Evolutionary conservation across 1,140 invertebrate genomes (phyloP).

Genomic region (Trichoplusia ni): DNA sequence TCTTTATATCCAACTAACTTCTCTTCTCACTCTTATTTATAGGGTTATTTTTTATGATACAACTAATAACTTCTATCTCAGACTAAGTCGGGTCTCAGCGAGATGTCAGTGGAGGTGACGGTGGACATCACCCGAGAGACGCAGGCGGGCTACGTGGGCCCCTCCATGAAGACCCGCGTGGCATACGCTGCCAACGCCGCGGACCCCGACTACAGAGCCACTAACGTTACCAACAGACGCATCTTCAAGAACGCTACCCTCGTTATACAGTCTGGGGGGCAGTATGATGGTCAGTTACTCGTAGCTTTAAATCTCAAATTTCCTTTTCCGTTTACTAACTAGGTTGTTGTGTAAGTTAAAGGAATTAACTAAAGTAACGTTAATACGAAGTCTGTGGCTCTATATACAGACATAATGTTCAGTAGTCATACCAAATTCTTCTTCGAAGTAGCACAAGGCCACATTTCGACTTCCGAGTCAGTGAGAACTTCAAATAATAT

Average conservation of each 20-base stretch:
- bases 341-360: no score
- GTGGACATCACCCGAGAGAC: slow-evolving; percentile 86
- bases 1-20: no score
- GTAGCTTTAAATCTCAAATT: no score
- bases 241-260: slow-evolving; percentile 87
- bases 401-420: no score
- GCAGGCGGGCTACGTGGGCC: slow-evolving; percentile 86
- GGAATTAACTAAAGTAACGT: no score
- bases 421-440: no score
- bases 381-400: no score
- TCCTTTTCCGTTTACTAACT: background rate
- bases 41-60: slow-evolving; percentile 1
- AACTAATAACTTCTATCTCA: no score
- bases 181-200: slow-evolving; percentile 94
- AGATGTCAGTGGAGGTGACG: slow-evolving; percentile 85
- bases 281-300: slow-evolving; percentile 83
- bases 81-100: slow-evolving; percentile 83
- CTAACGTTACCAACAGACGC: slow-evolving; percentile 86
- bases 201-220: slow-evolving; percentile 94
- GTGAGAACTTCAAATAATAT: background rate
- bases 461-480: no score
- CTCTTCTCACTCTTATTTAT: no score
- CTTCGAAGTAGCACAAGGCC: no score
- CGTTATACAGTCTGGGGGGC: slow-evolving; percentile 88
- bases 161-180: slow-evolving; percentile 94